These are phyloP conservation scores for Tichodroma muraria DNA, from an alignment of 2,113 vertebrate species.

Conservation along the genomic window DNA sequence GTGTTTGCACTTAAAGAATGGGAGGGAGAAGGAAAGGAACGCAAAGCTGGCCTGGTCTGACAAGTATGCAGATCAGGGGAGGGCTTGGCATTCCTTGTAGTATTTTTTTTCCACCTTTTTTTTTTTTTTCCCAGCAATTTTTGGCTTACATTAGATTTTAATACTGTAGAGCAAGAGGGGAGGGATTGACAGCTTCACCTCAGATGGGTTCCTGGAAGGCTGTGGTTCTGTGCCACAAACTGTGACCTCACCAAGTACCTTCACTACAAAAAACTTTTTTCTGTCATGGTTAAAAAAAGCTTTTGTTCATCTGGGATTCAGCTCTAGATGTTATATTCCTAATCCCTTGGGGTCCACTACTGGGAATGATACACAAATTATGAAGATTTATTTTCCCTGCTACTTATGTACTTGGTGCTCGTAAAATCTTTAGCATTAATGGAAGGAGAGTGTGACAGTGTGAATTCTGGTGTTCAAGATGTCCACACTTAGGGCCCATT, in stretches of 20 bases:
- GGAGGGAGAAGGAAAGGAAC: slow-evolving; percentile 27
- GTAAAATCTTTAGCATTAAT: background rate
- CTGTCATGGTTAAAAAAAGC: background rate
- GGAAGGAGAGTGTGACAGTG: background rate
- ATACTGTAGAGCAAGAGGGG: background rate
- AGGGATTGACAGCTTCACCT: background rate
- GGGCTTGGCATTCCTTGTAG: slow-evolving; percentile 30
- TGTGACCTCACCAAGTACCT: slow-evolving; percentile 3
- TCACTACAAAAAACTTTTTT: background rate
- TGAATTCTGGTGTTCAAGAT: background rate
- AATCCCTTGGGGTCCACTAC: background rate
- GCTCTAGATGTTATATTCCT: background rate
- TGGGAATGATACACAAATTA: background rate
- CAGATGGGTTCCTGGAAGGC: slow-evolving; percentile 38
- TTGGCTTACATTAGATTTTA: background rate
- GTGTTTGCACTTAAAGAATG: background rate
- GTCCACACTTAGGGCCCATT: background rate
- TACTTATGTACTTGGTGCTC: background rate
- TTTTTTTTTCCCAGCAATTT: background rate
- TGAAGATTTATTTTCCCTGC: background rate
- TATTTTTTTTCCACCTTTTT: background rate
- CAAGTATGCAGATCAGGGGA: slow-evolving; percentile 2
- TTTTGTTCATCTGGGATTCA: background rate
- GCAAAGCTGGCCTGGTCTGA: background rate
- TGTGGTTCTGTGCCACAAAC: slow-evolving; percentile 6